Evolutionary conservation across 2,797 vertebrate species (phyloP).

Genomic region (Alosa sapidissima): DNA sequence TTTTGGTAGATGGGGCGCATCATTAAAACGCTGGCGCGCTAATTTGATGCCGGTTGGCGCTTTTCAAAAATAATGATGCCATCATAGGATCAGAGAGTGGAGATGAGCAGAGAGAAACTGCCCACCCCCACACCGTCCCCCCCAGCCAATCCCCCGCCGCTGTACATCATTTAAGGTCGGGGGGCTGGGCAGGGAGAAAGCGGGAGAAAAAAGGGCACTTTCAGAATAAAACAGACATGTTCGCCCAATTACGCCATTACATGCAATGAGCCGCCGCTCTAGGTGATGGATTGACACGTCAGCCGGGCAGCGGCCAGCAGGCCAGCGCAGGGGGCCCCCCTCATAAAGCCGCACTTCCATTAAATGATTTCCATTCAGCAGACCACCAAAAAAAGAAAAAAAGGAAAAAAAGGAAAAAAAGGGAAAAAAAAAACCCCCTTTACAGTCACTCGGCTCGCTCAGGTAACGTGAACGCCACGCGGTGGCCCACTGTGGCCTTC

Average conservation of each 20-base stretch:
- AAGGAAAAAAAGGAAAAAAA: slow-evolving; percentile 24
- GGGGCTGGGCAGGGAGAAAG: slow-evolving; percentile 11
- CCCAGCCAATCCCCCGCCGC: background rate
- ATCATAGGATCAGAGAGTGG: slow-evolving; percentile 45
- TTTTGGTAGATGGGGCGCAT: slow-evolving; percentile 57
- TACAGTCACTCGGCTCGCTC: background rate
- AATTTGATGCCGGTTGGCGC: slow-evolving; percentile 56
- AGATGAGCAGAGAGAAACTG: slow-evolving; percentile 29
- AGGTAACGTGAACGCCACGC: slow-evolving; percentile 34
- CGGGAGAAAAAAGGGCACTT: slow-evolving; percentile 13
- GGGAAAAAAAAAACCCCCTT: background rate
- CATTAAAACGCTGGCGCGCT: slow-evolving; percentile 54
- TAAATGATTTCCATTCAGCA: slow-evolving; percentile 19
- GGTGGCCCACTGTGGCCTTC: slow-evolving; percentile 47
- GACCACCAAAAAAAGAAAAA: background rate
- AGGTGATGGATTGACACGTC: slow-evolving; percentile 22
- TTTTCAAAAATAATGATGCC: slow-evolving; percentile 57
- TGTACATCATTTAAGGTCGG: slow-evolving; percentile 31
- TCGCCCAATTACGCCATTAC: slow-evolving; percentile 39
- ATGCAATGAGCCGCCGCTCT: slow-evolving; percentile 46
- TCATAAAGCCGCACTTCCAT: background rate
- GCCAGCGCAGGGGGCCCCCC: background rate
- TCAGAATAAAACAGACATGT: slow-evolving; percentile 31
- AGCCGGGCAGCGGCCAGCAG: background rate
- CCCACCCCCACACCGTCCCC: slow-evolving; percentile 31